Evolutionary conservation across 1,140 invertebrate species (phyloP), one percentile per base, ranked within the genome.

Genomic region (Ectropis grisescens): DNA sequence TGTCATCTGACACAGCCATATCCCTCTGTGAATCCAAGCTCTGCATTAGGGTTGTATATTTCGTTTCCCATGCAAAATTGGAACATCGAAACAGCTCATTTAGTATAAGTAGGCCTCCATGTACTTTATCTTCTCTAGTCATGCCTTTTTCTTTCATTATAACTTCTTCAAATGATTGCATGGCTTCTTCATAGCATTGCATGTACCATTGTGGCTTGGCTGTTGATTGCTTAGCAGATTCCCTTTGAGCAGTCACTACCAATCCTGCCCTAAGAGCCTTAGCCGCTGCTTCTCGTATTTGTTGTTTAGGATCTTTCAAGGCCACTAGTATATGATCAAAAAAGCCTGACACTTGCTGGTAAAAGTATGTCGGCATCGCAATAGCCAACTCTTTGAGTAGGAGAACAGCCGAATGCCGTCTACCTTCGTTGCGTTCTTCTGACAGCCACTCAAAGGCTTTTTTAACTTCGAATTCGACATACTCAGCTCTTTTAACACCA

Each of bases 281-380:
- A 0, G 95, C 94, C 5, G 96, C 96, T 3, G 91, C 91, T 76
- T 98, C 95, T 30, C 97, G 84, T 39, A 99, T 94, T 9, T 89
- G 87, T n/a, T 93, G 88, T 81, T 98, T 98, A 0, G 93, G 90
- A 82, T 99, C 96, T 37, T 92, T 88, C 15, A 98, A 88, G 1
- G 95, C 94, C 57, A 92, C 92, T 53, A 99, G 96, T 39, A 99
- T 98, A 22, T 93, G 86, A 41, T 98, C 96, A 76, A 99, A 99
- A 76, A 99, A 99, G 29, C 91, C 91, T 10, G 94, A 93, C 0
- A 98, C 94, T 86, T 98, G 95, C 82, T 98, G 96, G 69, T 98
- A 99, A 76, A 99, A 99, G 76, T 97, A 98, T 9, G 97, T 98
- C 1, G 97, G 97, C 81, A 97, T 95, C 8, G 94, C 94, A 10